Conservation (phyloP, 2,888 invertebrate species). For the Mythimna impura region DNA sequence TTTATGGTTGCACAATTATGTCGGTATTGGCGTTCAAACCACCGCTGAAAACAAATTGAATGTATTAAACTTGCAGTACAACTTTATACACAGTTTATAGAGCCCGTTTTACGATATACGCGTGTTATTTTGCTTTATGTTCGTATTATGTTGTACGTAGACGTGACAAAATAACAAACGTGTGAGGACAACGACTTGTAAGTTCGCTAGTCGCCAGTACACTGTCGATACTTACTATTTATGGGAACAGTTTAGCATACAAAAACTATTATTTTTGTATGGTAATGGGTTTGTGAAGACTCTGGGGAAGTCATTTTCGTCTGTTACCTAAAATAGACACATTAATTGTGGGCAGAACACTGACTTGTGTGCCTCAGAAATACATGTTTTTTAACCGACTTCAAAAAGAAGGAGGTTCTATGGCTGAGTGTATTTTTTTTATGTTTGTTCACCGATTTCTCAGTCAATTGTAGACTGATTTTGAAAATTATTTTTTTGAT, state of each 20-base stretch:
- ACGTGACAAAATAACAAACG: constrained; percentile 58
- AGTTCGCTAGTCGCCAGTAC: constrained; percentile 43
- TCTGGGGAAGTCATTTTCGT: neutral
- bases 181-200: constrained; percentile 57
- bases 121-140: constrained; percentile 81
- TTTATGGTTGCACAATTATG: constrained; percentile 79
- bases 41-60: constrained; percentile 84
- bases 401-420: no score
- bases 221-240: constrained; percentile 43
- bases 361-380: no score
- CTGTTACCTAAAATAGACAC: neutral
- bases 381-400: no score
- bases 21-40: constrained; percentile 69
- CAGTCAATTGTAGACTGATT: no score
- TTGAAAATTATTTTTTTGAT: no score
- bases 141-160: constrained; percentile 69
- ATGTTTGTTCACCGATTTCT: no score
- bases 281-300: constrained; percentile 19
- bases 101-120: constrained; percentile 79
- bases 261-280: constrained; percentile 41
- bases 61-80: constrained; percentile 77
- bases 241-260: constrained; percentile 35
- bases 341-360: neutral
- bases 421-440: no score
- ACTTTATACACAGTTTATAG: constrained; percentile 78